phyloP scores from a whole-genome alignment of 2,888 invertebrate genomes.

The Micoletzkya japonica region DNA sequence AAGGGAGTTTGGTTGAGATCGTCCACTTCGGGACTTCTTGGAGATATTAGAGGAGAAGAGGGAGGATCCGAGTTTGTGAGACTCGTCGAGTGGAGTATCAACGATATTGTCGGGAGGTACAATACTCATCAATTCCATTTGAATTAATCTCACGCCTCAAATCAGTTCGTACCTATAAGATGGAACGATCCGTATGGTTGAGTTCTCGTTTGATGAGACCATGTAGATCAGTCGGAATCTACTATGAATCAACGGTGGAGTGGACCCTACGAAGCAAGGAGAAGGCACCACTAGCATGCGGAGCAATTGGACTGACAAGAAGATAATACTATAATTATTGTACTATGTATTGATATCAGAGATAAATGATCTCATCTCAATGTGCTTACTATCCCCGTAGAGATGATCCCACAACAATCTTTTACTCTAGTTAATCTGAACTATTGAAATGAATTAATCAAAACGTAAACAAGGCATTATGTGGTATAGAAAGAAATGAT shows the following conservation, averaged over 20 bases:
- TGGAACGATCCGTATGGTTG: no score
- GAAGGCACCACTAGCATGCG: constrained; percentile 39
- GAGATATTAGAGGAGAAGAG: constrained; percentile 6
- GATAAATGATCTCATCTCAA: no score
- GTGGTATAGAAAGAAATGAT: no score
- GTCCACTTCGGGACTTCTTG: constrained; percentile 24
- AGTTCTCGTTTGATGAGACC: no score
- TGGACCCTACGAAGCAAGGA: constrained; percentile 22
- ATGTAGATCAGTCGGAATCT: constrained; percentile 24
- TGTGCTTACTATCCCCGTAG: no score
- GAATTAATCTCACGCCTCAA: neutral
- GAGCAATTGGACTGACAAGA: constrained; percentile 43
- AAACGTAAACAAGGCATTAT: no score
- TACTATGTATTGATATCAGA: no score
- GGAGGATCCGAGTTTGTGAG: constrained; percentile 33
- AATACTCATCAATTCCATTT: neutral
- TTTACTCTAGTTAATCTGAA: no score
- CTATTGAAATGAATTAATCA: no score
- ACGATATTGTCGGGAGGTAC: constrained; percentile 41
- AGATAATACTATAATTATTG: no score
- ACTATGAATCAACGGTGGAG: constrained; percentile 26
- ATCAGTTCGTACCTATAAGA: no score
- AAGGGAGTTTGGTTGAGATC: constrained; percentile 4
- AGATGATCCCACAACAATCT: no score
- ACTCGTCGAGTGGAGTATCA: constrained; percentile 43